Base-by-base conservation (phyloP, 1,140 invertebrate genomes). In the Drosophila nigromelanica region DNA sequence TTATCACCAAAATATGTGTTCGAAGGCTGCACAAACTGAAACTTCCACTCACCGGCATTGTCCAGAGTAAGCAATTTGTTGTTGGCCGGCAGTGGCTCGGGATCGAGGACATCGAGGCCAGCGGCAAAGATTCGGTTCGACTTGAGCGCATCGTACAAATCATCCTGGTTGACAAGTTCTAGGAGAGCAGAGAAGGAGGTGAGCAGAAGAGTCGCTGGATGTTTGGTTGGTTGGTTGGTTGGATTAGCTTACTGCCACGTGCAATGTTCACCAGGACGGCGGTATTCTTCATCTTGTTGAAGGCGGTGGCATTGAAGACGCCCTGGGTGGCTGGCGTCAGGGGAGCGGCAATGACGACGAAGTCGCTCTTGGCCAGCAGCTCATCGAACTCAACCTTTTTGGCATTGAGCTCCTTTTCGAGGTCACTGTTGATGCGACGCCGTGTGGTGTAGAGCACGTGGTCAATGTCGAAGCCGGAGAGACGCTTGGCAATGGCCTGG, bases 31-130 rank as follows among this genome's bases (percentile, higher is more conserved):
- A 18, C n/a, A 37, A 51, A 54, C 33, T 33, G 12, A 58, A 10
- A 51, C n/a, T 42, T 33, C 5, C 11, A 92, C 93, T 93, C 80
- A 96, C 96, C 96, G 94, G 93, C 93, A 93, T 99, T 99, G 50
- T 95, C 92, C 12, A 99, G 91, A 60, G 93, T 94, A 12, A 98
- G 93, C 18, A 99, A 93, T 60, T 95, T 95, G 93, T 95, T 95
- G 85, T 97, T 94, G 2, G 94, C 79, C 15, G 97, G 96, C 35
- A 99, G 92, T 4, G 98, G 98, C 92, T 99, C 98, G 0, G 98
- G 98, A 54, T 95, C 95, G 82, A 96, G 98, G 0, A 99, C 98
- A 93, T 99, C 98, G 12, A 99, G 92, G 3, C 98, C 98, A n/a
- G 98, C 98, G 24, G 95, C 96, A 87, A 94, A 93, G 67, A 99